Evolutionary conservation across 2,113 vertebrate genomes (phyloP).

Genomic region (Tamias sibiricus): DNA sequence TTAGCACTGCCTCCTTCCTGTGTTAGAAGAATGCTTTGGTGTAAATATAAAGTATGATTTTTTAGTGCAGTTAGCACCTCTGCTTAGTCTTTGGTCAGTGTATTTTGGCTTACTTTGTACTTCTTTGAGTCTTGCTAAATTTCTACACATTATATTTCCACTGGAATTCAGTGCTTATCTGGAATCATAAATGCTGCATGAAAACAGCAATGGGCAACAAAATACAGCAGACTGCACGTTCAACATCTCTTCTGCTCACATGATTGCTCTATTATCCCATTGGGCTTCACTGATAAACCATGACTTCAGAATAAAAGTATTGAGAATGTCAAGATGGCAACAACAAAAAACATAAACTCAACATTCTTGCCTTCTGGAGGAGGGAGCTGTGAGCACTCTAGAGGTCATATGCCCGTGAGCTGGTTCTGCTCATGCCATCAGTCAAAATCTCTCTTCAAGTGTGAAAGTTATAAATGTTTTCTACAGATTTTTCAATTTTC

Average conservation of each 20-base stretch:
- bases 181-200: neutral
- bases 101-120: neutral
- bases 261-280: fast-evolving
- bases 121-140: neutral
- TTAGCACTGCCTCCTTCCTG: neutral
- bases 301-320: neutral
- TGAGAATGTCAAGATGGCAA: neutral
- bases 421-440: neutral
- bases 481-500: neutral
- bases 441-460: neutral
- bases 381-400: neutral
- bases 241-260: neutral
- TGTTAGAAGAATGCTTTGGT: neutral
- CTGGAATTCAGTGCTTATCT: neutral
- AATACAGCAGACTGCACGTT: neutral
- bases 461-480: neutral
- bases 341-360: neutral
- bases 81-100: neutral
- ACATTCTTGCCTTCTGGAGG: neutral
- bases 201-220: neutral
- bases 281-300: neutral
- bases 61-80: too few species aligned
- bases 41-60: neutral
- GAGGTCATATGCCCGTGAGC: too few species aligned
- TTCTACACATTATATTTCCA: fast-evolving